Percentiles rank a stretch among this genome's conserved stretches.
phyloP scores from a whole-genome alignment of 2,888 invertebrate genomes.

The Scotopteryx bipunctaria region DNA sequence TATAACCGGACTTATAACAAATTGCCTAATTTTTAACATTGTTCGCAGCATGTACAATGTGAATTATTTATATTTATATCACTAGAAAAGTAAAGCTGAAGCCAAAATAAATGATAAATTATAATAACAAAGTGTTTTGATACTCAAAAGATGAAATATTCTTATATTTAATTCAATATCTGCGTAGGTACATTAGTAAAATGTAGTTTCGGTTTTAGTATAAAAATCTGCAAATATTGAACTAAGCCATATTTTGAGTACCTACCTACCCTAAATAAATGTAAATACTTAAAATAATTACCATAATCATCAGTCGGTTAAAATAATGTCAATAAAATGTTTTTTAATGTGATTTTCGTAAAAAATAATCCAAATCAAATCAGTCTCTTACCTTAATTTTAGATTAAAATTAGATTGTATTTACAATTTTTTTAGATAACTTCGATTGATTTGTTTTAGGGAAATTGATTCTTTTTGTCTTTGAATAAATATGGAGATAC shows the following conservation, averaged over 20 bases:
- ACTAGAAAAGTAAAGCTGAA: constrained; percentile 68
- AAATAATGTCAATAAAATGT: constrained; percentile 52
- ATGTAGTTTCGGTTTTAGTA: neutral
- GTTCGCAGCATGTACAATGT: constrained; percentile 47
- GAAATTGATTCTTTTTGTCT: constrained; percentile 30
- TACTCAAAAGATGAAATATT: constrained; percentile 20
- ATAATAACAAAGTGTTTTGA: constrained; percentile 24
- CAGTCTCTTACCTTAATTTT: constrained; percentile 79
- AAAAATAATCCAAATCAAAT: constrained; percentile 70
- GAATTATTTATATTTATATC: constrained; percentile 47
- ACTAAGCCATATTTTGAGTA: constrained; percentile 29
- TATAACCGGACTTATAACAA: constrained; percentile 39
- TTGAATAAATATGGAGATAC: neutral
- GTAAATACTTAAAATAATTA: constrained; percentile 48
- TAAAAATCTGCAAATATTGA: no score
- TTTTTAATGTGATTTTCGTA: constrained; percentile 47
- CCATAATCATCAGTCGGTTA: constrained; percentile 67
- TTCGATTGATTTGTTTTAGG: constrained; percentile 40
- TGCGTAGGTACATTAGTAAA: neutral
- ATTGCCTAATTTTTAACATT: constrained; percentile 45
- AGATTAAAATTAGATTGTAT: constrained; percentile 68
- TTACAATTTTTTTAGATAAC: constrained; percentile 55
- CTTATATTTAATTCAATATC: neutral
- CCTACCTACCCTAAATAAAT: constrained; percentile 31
- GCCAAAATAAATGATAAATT: constrained; percentile 50